Evolutionary conservation across 2,888 invertebrate genomes (phyloP), one percentile per base, ranked within the genome.

Genomic region (Thysanoteuthis rhombus): DNA sequence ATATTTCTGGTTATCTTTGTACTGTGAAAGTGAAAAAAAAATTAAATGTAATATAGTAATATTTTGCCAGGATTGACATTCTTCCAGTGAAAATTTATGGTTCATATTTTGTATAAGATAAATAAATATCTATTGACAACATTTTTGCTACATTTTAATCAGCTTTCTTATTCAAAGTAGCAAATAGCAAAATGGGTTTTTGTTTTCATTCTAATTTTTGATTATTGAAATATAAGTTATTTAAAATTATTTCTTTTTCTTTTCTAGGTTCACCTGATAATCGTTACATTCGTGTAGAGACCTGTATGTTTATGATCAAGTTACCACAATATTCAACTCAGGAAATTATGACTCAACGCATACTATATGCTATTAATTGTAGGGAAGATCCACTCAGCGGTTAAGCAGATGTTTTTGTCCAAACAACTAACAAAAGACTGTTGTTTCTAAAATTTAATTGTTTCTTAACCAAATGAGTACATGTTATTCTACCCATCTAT

Each of bases 231-330:
- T 40, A 91, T n/a, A 28, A 58, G 19, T 89, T 52, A 25, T 90
- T 32, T 38, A 32, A 75, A 75, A n/a, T 89, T 58, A 25, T 90
- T 32, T n/a, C 42, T n/a, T 28, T 92, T 89, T 93, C 45, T 94
- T 25, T 94, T 94, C 10, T 95, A 97, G 97, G 96, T 91, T 94
- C 95, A 0, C 96, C 97, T 38, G 97, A 97, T 94, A 94, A 95
- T 0, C 95, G 97, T 1, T 96, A 96, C 94, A 97, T 97, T 91
- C 95, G 97, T 45, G 97, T 96, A 40, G 97, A 97, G 95, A 97
- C 97, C 0, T 97, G 97, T 94, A 96, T 97, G 96, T 97, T 97
- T 94, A 97, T 97, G 97, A 95, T 97, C 93, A 97, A 97, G 94
- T 95, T 97, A 47, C 97, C 97, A 3, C 97, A 97, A 95, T 97